These are phyloP conservation scores for Agapornis roseicollis DNA, from an alignment of 2,113 vertebrate species.

Conservation along the genomic window DNA sequence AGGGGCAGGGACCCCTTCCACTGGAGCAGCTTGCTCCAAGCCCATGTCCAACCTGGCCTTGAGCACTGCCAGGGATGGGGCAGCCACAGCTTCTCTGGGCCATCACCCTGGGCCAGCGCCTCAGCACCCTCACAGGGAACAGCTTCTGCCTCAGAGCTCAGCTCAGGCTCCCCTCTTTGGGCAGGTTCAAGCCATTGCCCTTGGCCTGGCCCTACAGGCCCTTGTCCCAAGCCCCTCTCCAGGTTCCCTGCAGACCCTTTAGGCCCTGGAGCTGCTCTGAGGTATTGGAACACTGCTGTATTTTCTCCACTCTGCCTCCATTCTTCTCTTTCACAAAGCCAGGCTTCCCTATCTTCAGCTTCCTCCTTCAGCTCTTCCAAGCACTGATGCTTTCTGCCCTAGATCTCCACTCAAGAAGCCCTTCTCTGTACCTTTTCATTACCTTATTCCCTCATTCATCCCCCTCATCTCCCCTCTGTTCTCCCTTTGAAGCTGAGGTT, in stretches of 20 bases:
- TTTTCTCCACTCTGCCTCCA: neutral
- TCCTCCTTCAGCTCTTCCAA: neutral
- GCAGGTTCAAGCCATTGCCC: too few relatives aligned
- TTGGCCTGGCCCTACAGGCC: neutral
- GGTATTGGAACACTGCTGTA: neutral
- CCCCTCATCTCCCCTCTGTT: neutral
- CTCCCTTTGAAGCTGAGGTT: neutral
- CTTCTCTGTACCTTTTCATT: neutral
- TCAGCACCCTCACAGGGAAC: too few relatives aligned
- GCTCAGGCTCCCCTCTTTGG: too few relatives aligned
- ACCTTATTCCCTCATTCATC: neutral
- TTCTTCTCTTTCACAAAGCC: neutral
- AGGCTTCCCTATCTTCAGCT: neutral
- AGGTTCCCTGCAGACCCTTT: fast-evolving
- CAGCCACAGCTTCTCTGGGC: too few relatives aligned
- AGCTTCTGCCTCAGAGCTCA: too few relatives aligned
- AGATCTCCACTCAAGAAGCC: neutral
- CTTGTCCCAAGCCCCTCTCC: neutral
- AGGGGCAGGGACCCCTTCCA: neutral
- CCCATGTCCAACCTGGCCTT: neutral
- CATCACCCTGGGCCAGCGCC: too few relatives aligned
- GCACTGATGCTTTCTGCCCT: neutral
- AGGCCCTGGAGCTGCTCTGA: neutral
- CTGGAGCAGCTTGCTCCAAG: neutral
- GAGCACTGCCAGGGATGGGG: too few relatives aligned